Evolutionary conservation across 2,888 invertebrate species (phyloP), one percentile per base, ranked within the genome.

Genomic region (Aphidius colemani): DNA sequence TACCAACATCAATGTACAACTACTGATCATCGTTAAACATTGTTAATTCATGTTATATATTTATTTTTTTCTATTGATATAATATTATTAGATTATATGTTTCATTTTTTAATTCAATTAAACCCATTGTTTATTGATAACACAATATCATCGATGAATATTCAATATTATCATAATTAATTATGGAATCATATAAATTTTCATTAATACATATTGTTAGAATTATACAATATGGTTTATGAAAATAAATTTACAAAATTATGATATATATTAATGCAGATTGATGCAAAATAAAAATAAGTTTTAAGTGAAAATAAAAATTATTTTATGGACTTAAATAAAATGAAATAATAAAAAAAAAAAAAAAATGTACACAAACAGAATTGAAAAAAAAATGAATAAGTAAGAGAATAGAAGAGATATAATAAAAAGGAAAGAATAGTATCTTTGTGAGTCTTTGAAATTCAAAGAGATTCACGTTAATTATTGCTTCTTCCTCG

Each of bases 401-500:
- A 43, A 48, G 11, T 1, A 13, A 18, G 18, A 50, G 39, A 49
- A 56, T 9, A 3, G 7, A 49, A 49, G n/a, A 51, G 60, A 30
- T 51, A 30, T 5, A 46, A 51, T 11, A n/a, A 53, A 63, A 50
- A 11, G 30, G 49, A n/a, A 3, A 8, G 43, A 11, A 51, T 60
- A 30, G 51, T 18, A 43, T 51, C 44, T 57, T 58, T 51, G 46
- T 62, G 40, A 63, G 49, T 44, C 51, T 53, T 53, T 49, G n/a
- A 8, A 41, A 49, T 60, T 64, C 64, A 60, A 56, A 60, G 59
- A 55, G 64, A 60, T 50, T 56, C 55, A 43, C 60, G 50, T 64
- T 64, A 64, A 64, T 60, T 64, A 64, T 64, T 60, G 56, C 50
- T n/a, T 51, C 56, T 44, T 60, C 39, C 50, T 10, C n/a, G 11